A percentile compares a stretch with the other conserved stretches of the same genome.
Evolutionary conservation across 2,797 vertebrate genomes (phyloP).

Genomic region (Danio kyathit): DNA sequence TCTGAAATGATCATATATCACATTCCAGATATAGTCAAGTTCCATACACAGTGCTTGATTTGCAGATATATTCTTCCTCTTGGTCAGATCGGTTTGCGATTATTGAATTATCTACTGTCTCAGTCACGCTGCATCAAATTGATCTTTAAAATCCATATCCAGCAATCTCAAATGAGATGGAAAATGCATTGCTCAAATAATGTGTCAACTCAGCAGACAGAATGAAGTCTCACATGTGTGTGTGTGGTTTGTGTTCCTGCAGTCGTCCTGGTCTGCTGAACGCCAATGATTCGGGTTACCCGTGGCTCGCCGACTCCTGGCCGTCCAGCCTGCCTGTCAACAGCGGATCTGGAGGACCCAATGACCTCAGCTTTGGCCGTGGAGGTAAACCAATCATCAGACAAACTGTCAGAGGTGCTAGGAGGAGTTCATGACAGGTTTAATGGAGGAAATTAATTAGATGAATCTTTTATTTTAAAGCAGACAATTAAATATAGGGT

Average conservation of each 20-base stretch:
- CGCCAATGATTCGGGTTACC: slow-evolving; percentile 91
- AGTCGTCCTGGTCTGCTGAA: slow-evolving; percentile 96
- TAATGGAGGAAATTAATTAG: neutral
- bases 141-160: neutral
- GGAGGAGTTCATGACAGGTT: neutral
- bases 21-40: neutral
- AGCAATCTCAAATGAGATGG: slow-evolving; percentile 22
- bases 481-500: too few species aligned
- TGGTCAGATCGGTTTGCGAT: neutral
- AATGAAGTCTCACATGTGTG: slow-evolving; percentile 1
- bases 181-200: neutral
- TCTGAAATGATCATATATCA: too few species aligned
- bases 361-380: slow-evolving; percentile 92
- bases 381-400: slow-evolving; percentile 82
- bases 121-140: neutral
- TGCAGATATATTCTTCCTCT: neutral
- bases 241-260: slow-evolving; percentile 47
- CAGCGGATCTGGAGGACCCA: slow-evolving; percentile 91
- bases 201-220: neutral
- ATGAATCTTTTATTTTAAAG: too few species aligned
- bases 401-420: slow-evolving; percentile 5
- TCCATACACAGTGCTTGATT: neutral
- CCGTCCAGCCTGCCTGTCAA: slow-evolving; percentile 96
- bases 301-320: slow-evolving; percentile 99
- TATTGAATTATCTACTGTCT: neutral